Evolutionary conservation across 2,113 vertebrate genomes (phyloP), one percentile per base, ranked within the genome.

Genomic region (Xenus cinereus): DNA sequence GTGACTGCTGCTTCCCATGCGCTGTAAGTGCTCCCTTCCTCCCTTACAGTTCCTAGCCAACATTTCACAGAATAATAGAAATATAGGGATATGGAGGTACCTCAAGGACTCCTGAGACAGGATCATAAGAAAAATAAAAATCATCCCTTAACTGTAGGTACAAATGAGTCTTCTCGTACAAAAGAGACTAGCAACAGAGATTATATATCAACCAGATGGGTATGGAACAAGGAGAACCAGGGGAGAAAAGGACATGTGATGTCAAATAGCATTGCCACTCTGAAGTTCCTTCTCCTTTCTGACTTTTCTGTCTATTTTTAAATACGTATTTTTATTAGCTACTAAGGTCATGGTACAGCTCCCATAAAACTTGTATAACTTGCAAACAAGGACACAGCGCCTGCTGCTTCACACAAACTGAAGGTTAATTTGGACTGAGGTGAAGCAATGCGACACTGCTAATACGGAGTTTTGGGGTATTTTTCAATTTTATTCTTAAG

Each of bases 321-420:
- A 94, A 92, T 62, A 94, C 9, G 23, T 90, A 39, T 87, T 91
- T 96, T 95, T 93, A 89, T 92, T 95, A 84, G 81, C 46, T 87
- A 43, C 41, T 59, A 71, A 95, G 92, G 84, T 73, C 89, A 84
- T 18, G 33, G 53, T 45, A 86, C 50, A 89, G 51, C n/a, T 63
- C 80, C 74, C 33, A 72, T 86, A 88, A 95, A 92, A 82, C 60
- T 81, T 73, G 33, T 23, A 51, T 84, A 77, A 69, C 76, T 83
- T 85, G 41, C 56, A 90, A 93, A 74, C 80, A 97, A 95, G 74
- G 83, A 76, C 88, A 64, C 69, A 35, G 57, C 1, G 14, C 46
- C 37, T 82, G 76, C 90, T 89, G 83, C 56, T 90, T 89, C 83
- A 81, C 39, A 48, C 50, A 91, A 93, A 83, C 28, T 56, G 90